Base-by-base conservation (phyloP, 2,797 vertebrate species). In the Silurus aristotelis region DNA sequence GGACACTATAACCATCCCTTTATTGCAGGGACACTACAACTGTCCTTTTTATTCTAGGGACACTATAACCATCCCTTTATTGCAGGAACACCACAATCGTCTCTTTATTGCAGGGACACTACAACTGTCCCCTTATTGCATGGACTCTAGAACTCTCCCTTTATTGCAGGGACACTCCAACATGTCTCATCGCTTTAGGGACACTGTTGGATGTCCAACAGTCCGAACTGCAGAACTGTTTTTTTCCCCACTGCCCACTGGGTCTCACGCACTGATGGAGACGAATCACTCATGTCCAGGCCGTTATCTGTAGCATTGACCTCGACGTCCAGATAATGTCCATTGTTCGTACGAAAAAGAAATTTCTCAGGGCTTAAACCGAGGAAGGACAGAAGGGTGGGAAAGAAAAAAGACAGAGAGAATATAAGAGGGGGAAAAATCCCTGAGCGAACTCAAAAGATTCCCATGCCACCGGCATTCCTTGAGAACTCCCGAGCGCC, bases 291-390 rank as follows among this genome's bases (percentile, higher is more conserved):
- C 94, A 52, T 93, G 91, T 85, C 94, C 92, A 27, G 95, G 93
- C 92, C 92, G 92, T 93, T 95, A 94, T 96, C 95, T 94, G 91
- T 96, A 97, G 97, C 97, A 97, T 95, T 97, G 96, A 97, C 96
- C 97, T 96, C 96, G 95, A 95, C 95, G 94, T 95, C 94, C 92
- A 96, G 96, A 98, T 97, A 97, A 97, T 96, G 93, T 89, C 96
- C 92, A 97, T 98, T 98, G 97, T 98, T 96, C 90, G 92, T 89
- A 52, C 6, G 88, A 95, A 94, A 91, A 52, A 52, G 48, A 52
- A 52, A 52, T 52, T 38, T 94, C 91, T 90, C 92, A 90, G 89
- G 90, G 94, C 93, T 92, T 94, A 93, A 91, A 92, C 93, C 90
- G 92, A 97, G 96, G 96, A 96, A 97, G 92, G 92, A 95, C 94